Conservation (phyloP, 2,797 vertebrate genomes). For the Iguana delicatissima region DNA sequence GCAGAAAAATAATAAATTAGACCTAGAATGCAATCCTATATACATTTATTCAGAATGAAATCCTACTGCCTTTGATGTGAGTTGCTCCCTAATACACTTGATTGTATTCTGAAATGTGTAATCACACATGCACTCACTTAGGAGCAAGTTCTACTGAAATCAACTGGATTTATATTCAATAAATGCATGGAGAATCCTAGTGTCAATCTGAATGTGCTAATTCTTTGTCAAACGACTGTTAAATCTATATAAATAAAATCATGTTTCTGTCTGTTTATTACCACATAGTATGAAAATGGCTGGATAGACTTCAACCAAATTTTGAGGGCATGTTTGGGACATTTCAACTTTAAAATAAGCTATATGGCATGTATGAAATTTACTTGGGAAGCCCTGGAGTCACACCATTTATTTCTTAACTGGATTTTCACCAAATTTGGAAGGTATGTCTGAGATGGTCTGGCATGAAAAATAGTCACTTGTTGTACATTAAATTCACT, state of each 20-base stretch:
- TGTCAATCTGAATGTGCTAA: neutral
- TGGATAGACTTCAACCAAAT: too few species aligned
- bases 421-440: too few species aligned
- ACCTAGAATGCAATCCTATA: neutral
- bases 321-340: too few species aligned
- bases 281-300: too few species aligned
- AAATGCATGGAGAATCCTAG: neutral
- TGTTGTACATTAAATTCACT: too few species aligned
- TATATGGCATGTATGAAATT: too few species aligned
- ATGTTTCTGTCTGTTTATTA: too few species aligned
- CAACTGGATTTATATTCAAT: neutral
- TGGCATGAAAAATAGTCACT: too few species aligned
- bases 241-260: neutral
- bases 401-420: too few species aligned
- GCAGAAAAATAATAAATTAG: neutral
- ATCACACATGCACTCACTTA: neutral
- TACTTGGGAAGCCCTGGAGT: too few species aligned
- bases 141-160: neutral
- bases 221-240: slow-evolving; percentile 16
- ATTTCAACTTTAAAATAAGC: too few species aligned
- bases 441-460: too few species aligned
- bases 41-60: neutral
- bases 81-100: neutral
- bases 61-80: neutral
- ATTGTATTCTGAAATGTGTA: neutral